phyloP scores from a whole-genome alignment of 2,888 invertebrate species.

The Amorpha juglandis region DNA sequence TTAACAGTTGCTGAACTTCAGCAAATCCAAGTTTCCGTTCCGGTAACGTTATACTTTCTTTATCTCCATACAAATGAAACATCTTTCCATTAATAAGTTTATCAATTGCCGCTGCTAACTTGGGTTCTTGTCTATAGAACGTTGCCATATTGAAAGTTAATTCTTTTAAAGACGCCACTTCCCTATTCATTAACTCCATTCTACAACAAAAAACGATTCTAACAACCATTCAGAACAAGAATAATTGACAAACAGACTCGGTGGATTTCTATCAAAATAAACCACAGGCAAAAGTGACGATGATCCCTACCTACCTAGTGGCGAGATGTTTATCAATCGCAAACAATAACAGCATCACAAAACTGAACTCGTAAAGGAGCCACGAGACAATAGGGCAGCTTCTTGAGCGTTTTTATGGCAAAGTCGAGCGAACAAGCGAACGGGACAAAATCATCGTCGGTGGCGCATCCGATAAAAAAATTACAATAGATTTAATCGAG shows the following conservation, averaged over 20 bases:
- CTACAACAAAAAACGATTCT: conserved; percentile 56
- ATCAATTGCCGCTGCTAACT: conserved; percentile 68
- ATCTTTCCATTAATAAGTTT: conserved; percentile 55
- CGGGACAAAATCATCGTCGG: conserved; percentile 81
- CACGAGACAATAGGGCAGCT: conserved; percentile 80
- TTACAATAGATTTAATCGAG: conserved; percentile 83
- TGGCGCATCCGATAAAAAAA: conserved; percentile 83
- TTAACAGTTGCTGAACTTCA: conserved; percentile 67
- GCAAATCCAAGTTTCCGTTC: conserved; percentile 67
- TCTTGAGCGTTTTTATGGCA: conserved; percentile 77
- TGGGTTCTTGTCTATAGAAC: conserved; percentile 67
- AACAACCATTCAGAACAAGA: conserved; percentile 59
- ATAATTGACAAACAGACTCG: conserved; percentile 73
- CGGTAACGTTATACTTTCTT: conserved; percentile 53
- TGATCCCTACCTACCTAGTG: conserved; percentile 82
- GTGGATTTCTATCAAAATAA: conserved; percentile 70
- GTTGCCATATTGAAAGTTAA: conserved; percentile 50
- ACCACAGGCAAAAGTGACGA: conserved; percentile 77
- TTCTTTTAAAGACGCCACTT: conserved; percentile 58
- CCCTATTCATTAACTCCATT: conserved; percentile 74
- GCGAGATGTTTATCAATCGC: conserved; percentile 83
- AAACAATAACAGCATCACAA: conserved; percentile 83
- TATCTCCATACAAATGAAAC: conserved; percentile 33
- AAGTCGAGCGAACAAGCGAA: conserved; percentile 76
- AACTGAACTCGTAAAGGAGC: conserved; percentile 81